These are phyloP conservation scores for Pectinophora gossypiella DNA, from an alignment of 1,140 invertebrate species.

Conservation along the genomic window DNA sequence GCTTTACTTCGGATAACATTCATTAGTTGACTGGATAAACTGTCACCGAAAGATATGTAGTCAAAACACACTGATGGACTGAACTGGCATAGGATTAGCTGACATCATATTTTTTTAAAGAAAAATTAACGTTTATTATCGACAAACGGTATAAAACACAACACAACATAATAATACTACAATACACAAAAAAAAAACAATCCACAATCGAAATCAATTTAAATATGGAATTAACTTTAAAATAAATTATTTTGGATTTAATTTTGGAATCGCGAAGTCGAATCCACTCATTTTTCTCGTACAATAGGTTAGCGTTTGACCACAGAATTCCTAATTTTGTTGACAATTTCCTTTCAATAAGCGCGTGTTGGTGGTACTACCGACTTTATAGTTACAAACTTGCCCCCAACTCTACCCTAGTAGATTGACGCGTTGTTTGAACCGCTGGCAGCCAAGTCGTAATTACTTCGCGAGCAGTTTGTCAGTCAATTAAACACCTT, in stretches of 20 bases:
- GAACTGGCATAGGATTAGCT: too few species aligned
- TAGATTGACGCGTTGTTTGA: slow-evolving; percentile 63
- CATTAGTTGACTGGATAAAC: too few species aligned
- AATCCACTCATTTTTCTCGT: not conserved
- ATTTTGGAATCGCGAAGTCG: not conserved
- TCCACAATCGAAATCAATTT: too few species aligned
- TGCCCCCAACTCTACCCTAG: slow-evolving; percentile 25
- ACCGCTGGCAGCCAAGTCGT: slow-evolving; percentile 52
- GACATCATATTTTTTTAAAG: too few species aligned
- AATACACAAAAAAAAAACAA: too few species aligned
- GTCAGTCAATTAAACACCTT: slow-evolving; percentile 72
- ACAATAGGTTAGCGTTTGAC: not conserved
- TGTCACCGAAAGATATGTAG: too few species aligned
- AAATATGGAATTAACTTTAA: not conserved
- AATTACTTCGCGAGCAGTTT: slow-evolving; percentile 71
- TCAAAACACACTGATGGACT: too few species aligned
- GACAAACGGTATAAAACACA: too few species aligned
- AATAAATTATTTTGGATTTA: not conserved
- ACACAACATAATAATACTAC: too few species aligned
- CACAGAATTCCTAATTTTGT: not conserved
- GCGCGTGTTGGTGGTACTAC: slow-evolving; percentile 3
- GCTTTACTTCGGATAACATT: too few species aligned
- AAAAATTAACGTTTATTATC: too few species aligned
- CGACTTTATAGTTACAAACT: not conserved
- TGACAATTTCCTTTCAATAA: not conserved